phyloP scores from a whole-genome alignment of 2,888 invertebrate species.

The Acronicta aceris region DNA sequence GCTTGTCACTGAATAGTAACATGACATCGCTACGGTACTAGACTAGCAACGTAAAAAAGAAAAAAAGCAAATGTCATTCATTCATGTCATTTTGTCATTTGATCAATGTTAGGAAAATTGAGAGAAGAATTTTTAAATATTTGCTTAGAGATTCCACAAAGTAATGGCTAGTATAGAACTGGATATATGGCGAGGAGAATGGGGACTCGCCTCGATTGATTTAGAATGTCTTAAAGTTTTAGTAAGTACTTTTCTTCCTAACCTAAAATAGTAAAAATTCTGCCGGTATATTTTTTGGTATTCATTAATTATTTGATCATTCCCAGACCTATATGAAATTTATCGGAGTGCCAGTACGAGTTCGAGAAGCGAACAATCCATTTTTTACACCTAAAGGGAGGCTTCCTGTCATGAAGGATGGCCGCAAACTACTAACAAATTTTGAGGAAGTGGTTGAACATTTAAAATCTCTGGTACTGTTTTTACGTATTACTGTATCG shows the following conservation, averaged over 20 bases:
- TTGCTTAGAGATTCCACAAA: constrained; percentile 35
- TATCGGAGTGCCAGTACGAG: constrained; percentile 92
- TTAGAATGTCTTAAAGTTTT: constrained; percentile 94
- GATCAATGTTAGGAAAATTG: constrained; percentile 57
- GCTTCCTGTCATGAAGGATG: constrained; percentile 91
- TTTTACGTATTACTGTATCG: background rate
- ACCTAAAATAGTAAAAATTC: constrained; percentile 54
- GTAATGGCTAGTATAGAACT: constrained; percentile 88
- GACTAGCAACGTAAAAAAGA: constrained; percentile 13
- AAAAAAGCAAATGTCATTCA: constrained; percentile 22
- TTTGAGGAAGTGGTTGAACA: constrained; percentile 92
- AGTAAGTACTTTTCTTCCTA: constrained; percentile 87
- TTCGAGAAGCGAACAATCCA: constrained; percentile 92
- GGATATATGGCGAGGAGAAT: constrained; percentile 95
- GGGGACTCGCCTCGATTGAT: constrained; percentile 96
- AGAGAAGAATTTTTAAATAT: constrained; percentile 29
- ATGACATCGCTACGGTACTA: background rate
- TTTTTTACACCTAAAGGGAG: constrained; percentile 92
- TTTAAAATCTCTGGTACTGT: constrained; percentile 90
- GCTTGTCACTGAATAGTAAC: background rate
- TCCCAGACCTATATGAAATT: constrained; percentile 92
- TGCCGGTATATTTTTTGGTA: constrained; percentile 59
- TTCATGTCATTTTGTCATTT: constrained; percentile 36
- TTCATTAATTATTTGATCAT: constrained; percentile 43
- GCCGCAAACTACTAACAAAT: constrained; percentile 89